Conservation (phyloP, 2,888 invertebrate species). For the Leucophenga maculata region DNA sequence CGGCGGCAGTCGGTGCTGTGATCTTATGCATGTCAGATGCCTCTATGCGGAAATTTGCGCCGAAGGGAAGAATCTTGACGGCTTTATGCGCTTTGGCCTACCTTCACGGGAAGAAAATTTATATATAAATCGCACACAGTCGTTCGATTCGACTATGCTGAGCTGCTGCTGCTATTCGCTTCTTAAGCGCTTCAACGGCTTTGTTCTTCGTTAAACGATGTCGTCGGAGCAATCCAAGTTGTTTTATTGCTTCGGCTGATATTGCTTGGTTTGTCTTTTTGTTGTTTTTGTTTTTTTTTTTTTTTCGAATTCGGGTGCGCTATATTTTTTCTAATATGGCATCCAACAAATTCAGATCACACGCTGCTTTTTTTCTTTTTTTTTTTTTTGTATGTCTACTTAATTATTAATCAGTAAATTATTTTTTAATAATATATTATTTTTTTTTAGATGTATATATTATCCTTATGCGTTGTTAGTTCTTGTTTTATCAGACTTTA, state of each 20-base stretch:
- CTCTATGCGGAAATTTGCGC: conserved; percentile 67
- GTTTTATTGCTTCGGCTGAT: background rate
- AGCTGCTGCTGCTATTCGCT: background rate
- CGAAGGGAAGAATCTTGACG: conserved; percentile 68
- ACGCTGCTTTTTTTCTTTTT: conserved; percentile 14
- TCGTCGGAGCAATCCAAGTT: too few relatives aligned
- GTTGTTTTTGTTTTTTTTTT: background rate
- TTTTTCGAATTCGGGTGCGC: conserved; percentile 2
- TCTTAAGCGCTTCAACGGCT: background rate
- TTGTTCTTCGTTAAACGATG: background rate
- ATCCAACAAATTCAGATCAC: conserved; percentile 18
- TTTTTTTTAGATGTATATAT: too few relatives aligned
- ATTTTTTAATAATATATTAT: conserved; percentile 3
- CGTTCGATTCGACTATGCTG: conserved; percentile 16
- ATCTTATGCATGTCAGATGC: conserved; percentile 70
- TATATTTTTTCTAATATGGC: background rate
- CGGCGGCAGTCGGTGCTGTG: conserved; percentile 67
- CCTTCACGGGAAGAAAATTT: conserved; percentile 32
- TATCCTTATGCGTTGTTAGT: conserved; percentile 26
- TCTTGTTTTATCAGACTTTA: conserved; percentile 23
- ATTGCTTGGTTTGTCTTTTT: background rate
- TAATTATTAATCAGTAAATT: conserved; percentile 14
- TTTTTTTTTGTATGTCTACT: background rate
- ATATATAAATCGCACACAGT: conserved; percentile 2
- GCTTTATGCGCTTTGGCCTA: conserved; percentile 33